Base-by-base conservation (phyloP, 2,113 vertebrate species). In the Bubo bubo region DNA sequence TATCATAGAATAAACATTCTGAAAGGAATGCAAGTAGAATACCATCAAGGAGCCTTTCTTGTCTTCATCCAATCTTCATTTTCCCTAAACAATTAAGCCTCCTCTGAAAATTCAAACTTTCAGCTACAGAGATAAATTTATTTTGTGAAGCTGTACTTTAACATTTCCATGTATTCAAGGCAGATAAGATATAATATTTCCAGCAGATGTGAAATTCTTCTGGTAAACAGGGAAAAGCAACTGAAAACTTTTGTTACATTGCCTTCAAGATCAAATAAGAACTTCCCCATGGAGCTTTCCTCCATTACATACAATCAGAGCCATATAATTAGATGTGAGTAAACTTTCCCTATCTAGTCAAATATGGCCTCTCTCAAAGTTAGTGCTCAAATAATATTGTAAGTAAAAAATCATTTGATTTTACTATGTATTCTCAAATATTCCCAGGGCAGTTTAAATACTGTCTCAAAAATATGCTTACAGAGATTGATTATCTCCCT, bases 21-120 rank as follows among this genome's bases (percentile, higher is more conserved):
- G 56, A 88, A 90, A 88, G 32, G 20, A 81, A 82, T 41, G 41
- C 28, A 95, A 88, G 74, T 14, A 81, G 27, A 88, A 75, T 71
- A 67, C 8, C 19, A 71, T 28, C 47, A 63, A 75, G 53, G 7
- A 94, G 30, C 39, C 60, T 76, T 88, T 75, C 71, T 75, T 79
- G 28, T 68, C 63, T 83, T 64, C 32, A 68, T 37, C 62, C 37
- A 60, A 4, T 74, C 50, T 74, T 88, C 20, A 2, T 23, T 83
- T 56, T 60, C 53, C 26, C 49, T 60, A 80, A 76, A 68, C 43
- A 88, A 75, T 86, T 72, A 88, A 64, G 23, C 15, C 23, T 79
- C n/a, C 37, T 80, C 63, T 79, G 58, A 72, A 60, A 91, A 68
- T 23, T 32, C 35, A 68, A 72, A 41, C 23, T 79, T 83, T 55